Percentiles rank a stretch among this genome's conserved stretches.
Conservation (phyloP, 2,113 vertebrate genomes). For the Syrmaticus mikado region DNA sequence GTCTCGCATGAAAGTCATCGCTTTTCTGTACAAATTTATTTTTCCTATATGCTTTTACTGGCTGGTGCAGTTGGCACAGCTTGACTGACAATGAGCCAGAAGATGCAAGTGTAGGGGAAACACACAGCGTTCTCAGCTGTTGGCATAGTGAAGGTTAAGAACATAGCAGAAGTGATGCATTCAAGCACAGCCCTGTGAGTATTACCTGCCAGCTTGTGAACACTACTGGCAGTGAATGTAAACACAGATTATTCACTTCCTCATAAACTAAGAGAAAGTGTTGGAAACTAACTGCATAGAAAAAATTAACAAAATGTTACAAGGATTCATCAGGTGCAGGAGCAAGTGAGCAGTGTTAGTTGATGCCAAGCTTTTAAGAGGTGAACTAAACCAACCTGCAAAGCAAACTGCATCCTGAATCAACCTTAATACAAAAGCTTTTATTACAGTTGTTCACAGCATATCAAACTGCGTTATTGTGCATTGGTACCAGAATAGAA, state of each 20-base stretch:
- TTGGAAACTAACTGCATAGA: neutral
- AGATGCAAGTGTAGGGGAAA: constrained; percentile 75
- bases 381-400: neutral
- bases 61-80: constrained; percentile 74
- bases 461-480: neutral
- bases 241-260: constrained; percentile 22
- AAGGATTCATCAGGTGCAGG: neutral
- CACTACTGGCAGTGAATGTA: constrained; percentile 1
- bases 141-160: constrained; percentile 64
- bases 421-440: neutral
- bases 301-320: neutral
- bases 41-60: constrained; percentile 85
- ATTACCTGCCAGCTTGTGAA: constrained; percentile 44
- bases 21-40: constrained; percentile 83
- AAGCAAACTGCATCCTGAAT: neutral
- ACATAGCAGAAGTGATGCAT: constrained; percentile 50
- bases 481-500: neutral
- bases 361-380: neutral
- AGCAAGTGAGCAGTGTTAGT: neutral
- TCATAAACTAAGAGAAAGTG: neutral
- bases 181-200: constrained; percentile 50
- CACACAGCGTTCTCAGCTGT: constrained; percentile 58
- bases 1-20: constrained; percentile 73
- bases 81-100: constrained; percentile 79
- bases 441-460: neutral